Evolutionary conservation across 2,797 vertebrate species (phyloP).

Genomic region (Sebastes taczanowskii): DNA sequence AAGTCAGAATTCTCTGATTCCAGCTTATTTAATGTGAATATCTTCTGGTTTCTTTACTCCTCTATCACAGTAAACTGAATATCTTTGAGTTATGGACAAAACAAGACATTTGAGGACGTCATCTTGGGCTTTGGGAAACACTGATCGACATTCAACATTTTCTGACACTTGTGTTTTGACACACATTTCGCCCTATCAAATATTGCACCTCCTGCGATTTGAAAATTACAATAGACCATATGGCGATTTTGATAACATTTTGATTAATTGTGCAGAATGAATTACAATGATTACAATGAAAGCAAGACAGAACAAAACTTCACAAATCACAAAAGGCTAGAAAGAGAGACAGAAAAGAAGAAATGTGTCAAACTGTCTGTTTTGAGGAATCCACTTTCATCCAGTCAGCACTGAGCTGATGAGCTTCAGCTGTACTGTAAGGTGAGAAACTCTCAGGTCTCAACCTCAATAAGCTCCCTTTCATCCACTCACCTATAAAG

Average conservation of each 20-base stretch:
- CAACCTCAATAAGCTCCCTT: background rate
- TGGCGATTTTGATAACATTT: no score
- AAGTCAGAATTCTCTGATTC: background rate
- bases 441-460: background rate
- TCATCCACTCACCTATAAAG: slow-evolving; percentile 12
- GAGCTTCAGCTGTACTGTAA: background rate
- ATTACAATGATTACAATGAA: no score
- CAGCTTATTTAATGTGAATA: no score
- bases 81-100: background rate
- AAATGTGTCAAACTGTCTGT: background rate
- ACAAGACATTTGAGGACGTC: background rate
- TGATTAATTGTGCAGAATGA: no score
- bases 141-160: background rate
- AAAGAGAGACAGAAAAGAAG: background rate
- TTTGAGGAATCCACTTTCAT: slow-evolving; percentile 1
- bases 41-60: background rate
- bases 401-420: background rate
- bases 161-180: background rate
- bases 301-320: background rate
- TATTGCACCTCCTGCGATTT: no score
- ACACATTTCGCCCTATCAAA: no score
- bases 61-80: background rate
- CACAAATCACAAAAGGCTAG: background rate
- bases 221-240: no score
- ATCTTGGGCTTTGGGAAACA: background rate